Evolutionary conservation across 2,797 vertebrate species (phyloP).

Genomic region (Danio aesculapii): DNA sequence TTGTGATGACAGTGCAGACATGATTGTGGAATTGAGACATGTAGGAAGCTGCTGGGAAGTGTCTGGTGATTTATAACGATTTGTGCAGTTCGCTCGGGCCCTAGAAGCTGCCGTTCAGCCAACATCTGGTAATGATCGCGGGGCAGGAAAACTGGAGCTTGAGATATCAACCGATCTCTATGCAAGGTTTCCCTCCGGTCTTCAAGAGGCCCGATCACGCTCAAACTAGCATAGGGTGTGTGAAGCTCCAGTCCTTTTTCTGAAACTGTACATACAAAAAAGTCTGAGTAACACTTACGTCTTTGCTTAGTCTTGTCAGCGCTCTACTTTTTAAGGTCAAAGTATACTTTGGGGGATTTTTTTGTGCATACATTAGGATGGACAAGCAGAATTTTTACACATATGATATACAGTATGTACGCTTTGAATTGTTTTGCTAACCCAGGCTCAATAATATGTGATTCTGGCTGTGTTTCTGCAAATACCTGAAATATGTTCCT

Average conservation of each 20-base stretch:
- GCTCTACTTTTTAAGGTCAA: not conserved
- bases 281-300: not conserved
- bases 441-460: too few relatives aligned
- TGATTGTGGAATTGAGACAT: conserved; percentile 56
- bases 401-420: too few relatives aligned
- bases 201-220: conserved; percentile 47
- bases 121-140: conserved; percentile 83
- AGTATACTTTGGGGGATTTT: too few relatives aligned
- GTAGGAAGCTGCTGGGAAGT: conserved; percentile 72
- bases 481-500: too few relatives aligned
- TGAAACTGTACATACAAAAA: not conserved
- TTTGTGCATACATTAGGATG: too few relatives aligned
- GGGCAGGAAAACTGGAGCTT: conserved; percentile 52
- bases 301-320: not conserved
- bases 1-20: conserved; percentile 67
- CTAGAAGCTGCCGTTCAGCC: conserved; percentile 72
- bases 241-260: not conserved
- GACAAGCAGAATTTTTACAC: too few relatives aligned
- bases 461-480: too few relatives aligned
- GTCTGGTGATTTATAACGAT: conserved; percentile 80
- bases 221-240: conserved; percentile 32
- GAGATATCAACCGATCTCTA: conserved; percentile 59
- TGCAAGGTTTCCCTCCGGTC: conserved; percentile 48
- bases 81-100: conserved; percentile 67
- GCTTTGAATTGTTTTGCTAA: too few relatives aligned